Base-by-base conservation (phyloP, 1,140 invertebrate genomes). In the Holotrichia oblita region DNA sequence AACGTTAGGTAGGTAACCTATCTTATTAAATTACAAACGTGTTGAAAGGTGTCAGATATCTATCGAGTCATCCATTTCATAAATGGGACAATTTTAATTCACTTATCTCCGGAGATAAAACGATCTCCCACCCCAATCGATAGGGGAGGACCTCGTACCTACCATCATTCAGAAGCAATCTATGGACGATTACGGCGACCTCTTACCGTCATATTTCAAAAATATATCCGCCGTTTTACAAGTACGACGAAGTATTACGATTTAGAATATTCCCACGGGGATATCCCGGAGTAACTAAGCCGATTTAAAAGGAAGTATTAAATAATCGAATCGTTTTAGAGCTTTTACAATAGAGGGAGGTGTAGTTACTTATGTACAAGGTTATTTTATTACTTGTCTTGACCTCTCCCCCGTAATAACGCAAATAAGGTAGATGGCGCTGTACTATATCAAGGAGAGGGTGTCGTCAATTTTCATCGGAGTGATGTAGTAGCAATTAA, bases 401-500 rank as follows among this genome's bases (percentile, higher is more conserved):
- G 14, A 55, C 14, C 48, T 55, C 14, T n/a, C 48, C 0, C 48
- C 14, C 14, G 14, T 55, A 14, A 4, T 10, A 41, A 6, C n/a
- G 9, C 14, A n/a, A n/a, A 55, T n/a, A n/a, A 1, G 0, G 48
- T 55, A n/a, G 14, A 55, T 6, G 48, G 14, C 14, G 48, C 17
- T 6, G 17, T 4, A 4, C 4, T 9, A 14, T 14, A n/a, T 17
- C 14, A n/a, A 2, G 10, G 44, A 48, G 48, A 6, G 48, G 17
- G 6, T 17, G 14, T 55, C 48, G 48, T 55, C 48, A 55, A 55
- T 55, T 55, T 55, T 34, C 2, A 34, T 34, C 27, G 27, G 4
- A 55, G 48, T 55, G 48, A 55, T 72, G 64, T 72, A 40, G 64
- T 72, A 40, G n/a, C 64, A 72, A 72, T 72, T 72, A 72, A 72